phyloP scores from a whole-genome alignment of 2,888 invertebrate genomes.

The Synanthedon tipuliformis region DNA sequence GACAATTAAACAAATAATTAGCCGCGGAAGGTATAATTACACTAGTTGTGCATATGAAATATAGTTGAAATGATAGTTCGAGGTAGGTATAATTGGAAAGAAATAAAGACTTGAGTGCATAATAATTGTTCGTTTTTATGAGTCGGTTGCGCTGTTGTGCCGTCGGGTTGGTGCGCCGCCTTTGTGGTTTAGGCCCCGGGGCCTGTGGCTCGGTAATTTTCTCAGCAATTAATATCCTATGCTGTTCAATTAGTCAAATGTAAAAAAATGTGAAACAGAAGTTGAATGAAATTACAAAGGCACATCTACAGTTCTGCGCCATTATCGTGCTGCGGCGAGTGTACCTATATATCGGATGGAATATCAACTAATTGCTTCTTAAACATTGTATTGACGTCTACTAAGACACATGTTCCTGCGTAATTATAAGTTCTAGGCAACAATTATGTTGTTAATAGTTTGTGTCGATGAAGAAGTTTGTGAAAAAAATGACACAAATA shows the following conservation, averaged over 20 bases:
- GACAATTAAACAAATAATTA: constrained; percentile 16
- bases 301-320: constrained; percentile 31
- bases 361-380: constrained; percentile 39
- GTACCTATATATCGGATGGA: constrained; percentile 12
- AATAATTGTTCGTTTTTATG: constrained; percentile 55
- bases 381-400: constrained; percentile 39
- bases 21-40: constrained; percentile 18
- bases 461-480: too few species aligned
- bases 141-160: constrained; percentile 23
- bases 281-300: constrained; percentile 41
- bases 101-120: constrained; percentile 41
- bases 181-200: constrained; percentile 54
- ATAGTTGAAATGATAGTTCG: constrained; percentile 31
- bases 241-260: constrained; percentile 52
- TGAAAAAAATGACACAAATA: too few species aligned
- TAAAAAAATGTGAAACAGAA: constrained; percentile 53
- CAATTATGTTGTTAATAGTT: neutral
- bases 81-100: constrained; percentile 31
- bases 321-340: constrained; percentile 17
- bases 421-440: neutral
- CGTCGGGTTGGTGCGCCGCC: constrained; percentile 25
- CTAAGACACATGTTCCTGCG: neutral
- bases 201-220: constrained; percentile 45
- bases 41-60: constrained; percentile 28
- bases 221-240: constrained; percentile 61